Evolutionary conservation across 2,113 vertebrate species (phyloP), one percentile per base, ranked within the genome.

Genomic region (Galemys pyrenaicus): DNA sequence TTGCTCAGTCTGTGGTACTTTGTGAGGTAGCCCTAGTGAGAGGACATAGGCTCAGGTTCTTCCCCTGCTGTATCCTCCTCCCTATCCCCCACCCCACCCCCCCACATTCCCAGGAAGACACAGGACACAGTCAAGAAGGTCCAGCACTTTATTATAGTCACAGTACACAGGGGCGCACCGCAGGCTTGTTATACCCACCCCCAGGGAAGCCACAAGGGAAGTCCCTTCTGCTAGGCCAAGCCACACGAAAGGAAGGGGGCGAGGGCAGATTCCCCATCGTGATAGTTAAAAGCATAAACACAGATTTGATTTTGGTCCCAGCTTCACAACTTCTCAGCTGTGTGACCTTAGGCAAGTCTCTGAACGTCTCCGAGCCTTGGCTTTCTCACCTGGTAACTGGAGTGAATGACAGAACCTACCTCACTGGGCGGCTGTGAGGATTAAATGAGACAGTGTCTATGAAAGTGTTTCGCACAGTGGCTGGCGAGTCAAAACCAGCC

Each of bases 111-210:
- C 80, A 78, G 91, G 68, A 96, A 89, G 67, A 96, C 44, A 78
- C 32, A 91, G 65, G 87, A 93, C 87, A 90, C 60, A 35, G 68
- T 3, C 70, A 56, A 80, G 54, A 83, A 54, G 44, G 12, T 82
- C 44, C 26, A 78, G 44, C 9, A 74, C 60, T 97, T 97, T 97
- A 97, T 97, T 97, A 46, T 2, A 19, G 39, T 78, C 56, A 70
- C 67, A 64, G 26, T 75, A 68, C 15, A 89, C 22, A 13, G 44
- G 28, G 68, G 64, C 19, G 85, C 62, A 60, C 15, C 0, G 3
- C 46, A 82, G 58, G 17, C 16, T 82, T 44, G 28, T 62, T 26
- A 83, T 32, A 35, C 35, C n/a, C 22, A 46, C 7, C 32, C 12
- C 20, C 11, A 10, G 10, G 73, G 39, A 28, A 68, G 32, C 22